Conservation (phyloP, 2,113 vertebrate genomes). For the Artemisiospiza belli region DNA sequence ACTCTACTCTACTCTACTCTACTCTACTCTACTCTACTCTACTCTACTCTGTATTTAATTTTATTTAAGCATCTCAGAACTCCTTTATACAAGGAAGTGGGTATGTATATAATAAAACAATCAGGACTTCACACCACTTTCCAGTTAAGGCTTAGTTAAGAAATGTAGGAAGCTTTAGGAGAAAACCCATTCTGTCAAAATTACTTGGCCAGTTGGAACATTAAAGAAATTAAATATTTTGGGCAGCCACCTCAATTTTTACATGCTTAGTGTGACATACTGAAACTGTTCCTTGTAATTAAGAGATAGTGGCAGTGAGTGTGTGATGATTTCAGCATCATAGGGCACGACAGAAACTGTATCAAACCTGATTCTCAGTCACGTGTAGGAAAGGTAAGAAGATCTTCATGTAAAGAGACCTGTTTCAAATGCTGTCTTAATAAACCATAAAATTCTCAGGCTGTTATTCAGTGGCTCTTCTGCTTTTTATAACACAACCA, state of each 20-base stretch:
- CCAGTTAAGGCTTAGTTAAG: neutral
- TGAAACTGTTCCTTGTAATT: neutral
- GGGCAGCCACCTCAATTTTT: neutral
- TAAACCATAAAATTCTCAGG: neutral
- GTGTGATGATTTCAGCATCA: neutral
- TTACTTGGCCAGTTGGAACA: neutral
- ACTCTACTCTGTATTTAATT: neutral
- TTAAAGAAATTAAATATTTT: neutral
- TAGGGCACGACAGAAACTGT: neutral
- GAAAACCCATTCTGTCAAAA: neutral
- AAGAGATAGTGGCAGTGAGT: neutral
- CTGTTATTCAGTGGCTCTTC: neutral
- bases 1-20: no score
- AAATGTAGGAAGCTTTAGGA: neutral
- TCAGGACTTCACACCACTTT: neutral
- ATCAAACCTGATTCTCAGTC: neutral
- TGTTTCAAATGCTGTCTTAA: slow-evolving; percentile 1
- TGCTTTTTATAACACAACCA: neutral
- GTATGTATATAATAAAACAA: neutral
- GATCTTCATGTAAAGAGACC: neutral
- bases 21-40: no score
- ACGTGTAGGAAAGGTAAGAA: neutral
- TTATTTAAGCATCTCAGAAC: neutral
- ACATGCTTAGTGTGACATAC: neutral
- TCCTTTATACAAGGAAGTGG: neutral